Conservation (phyloP, 2,888 invertebrate genomes). For the Drosophila gaucha region DNA sequence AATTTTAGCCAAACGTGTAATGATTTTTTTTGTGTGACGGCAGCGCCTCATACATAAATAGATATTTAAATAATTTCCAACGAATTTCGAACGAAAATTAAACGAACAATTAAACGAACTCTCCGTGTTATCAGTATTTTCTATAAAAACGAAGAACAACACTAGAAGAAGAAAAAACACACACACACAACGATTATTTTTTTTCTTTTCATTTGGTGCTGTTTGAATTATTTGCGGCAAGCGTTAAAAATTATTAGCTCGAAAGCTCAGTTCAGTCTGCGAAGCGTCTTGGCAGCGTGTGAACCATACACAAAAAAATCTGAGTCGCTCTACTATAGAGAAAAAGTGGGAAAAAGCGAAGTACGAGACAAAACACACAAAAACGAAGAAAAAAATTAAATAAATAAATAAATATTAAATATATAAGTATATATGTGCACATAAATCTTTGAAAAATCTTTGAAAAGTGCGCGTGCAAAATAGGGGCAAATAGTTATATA, state of each 20-base stretch:
- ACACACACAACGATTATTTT: constrained; percentile 32
- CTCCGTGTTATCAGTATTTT: constrained; percentile 70
- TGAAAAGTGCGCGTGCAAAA: constrained; percentile 18
- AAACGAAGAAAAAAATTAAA: constrained; percentile 6
- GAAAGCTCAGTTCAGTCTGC: constrained; percentile 49
- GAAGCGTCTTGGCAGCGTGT: constrained; percentile 38
- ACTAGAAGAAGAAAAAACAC: constrained; percentile 11
- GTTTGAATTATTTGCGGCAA: constrained; percentile 22
- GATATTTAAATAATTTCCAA: constrained; percentile 24
- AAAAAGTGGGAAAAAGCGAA: constrained; percentile 27
- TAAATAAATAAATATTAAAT: constrained; percentile 18
- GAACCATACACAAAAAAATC: constrained; percentile 18
- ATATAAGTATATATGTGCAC: constrained; percentile 9
- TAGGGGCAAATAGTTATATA: constrained; percentile 12
- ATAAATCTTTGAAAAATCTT: constrained; percentile 3
- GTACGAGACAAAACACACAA: constrained; percentile 27
- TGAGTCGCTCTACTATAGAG: constrained; percentile 9
- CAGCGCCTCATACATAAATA: constrained; percentile 31
- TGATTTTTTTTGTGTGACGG: constrained; percentile 45
- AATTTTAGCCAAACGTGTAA: constrained; percentile 27
- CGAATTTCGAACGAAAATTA: constrained; percentile 66
- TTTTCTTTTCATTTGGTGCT: constrained; percentile 15
- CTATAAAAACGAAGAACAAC: constrained; percentile 33
- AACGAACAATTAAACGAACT: constrained; percentile 75
- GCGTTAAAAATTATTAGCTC: constrained; percentile 53